phyloP scores from a whole-genome alignment of 1,140 invertebrate genomes.

The Bombus haemorrhoidalis region DNA sequence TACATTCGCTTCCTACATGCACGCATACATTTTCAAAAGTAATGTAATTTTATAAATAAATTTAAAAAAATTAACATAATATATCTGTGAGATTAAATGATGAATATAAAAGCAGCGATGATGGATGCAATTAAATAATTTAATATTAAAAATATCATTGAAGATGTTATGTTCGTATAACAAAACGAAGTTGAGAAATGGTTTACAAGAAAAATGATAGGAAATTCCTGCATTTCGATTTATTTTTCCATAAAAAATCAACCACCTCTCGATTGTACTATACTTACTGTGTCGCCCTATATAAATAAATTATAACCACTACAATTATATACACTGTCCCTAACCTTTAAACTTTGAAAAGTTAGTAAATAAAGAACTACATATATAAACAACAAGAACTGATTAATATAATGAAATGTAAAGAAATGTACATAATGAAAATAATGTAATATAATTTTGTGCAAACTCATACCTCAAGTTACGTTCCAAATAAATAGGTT shows the following conservation, averaged over 20 bases:
- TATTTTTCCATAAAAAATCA: not conserved
- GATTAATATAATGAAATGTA: not conserved
- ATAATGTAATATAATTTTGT: not conserved
- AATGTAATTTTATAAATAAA: not conserved
- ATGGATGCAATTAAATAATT: too few species aligned
- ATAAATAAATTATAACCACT: conserved; percentile 7
- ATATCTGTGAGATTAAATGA: not conserved
- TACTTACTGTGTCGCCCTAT: not conserved
- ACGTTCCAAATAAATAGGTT: not conserved
- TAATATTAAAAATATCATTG: too few species aligned
- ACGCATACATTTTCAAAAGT: not conserved
- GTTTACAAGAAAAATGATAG: not conserved
- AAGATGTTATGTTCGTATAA: too few species aligned
- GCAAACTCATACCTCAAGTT: conserved; percentile 9
- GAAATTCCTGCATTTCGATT: not conserved
- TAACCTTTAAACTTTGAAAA: not conserved
- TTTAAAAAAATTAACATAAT: not conserved
- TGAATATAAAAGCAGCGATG: not conserved
- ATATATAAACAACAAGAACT: not conserved
- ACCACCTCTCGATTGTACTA: not conserved
- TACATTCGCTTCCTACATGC: too few species aligned
- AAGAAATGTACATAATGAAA: not conserved
- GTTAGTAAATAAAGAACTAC: not conserved
- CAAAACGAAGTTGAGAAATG: not conserved
- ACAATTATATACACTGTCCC: not conserved